These are phyloP conservation scores for Himantopus leucocephalus DNA, from an alignment of 2,113 vertebrate species.

Conservation along the genomic window DNA sequence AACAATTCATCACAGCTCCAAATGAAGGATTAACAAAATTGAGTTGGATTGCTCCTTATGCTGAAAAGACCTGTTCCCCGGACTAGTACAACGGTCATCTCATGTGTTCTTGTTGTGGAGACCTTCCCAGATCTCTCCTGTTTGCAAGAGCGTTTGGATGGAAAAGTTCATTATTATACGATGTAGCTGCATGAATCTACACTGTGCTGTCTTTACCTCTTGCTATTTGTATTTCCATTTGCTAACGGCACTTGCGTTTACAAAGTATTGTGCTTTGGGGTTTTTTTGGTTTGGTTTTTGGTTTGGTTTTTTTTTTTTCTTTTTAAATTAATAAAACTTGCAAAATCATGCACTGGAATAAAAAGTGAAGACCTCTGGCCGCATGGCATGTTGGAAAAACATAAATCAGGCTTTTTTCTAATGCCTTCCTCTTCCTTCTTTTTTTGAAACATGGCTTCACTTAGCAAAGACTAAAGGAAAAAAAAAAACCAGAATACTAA, in stretches of 20 bases:
- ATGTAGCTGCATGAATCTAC: neutral
- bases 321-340: neutral
- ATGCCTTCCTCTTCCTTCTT: neutral
- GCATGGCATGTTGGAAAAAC: neutral
- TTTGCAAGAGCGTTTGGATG: neutral
- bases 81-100: neutral
- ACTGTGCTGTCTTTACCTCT: neutral
- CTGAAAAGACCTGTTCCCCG: neutral
- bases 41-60: neutral
- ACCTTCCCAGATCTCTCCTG: neutral
- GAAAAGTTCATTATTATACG: neutral
- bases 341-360: neutral
- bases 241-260: neutral
- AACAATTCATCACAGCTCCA: neutral
- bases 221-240: neutral
- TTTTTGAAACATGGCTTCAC: neutral
- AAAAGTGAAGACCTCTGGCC: neutral
- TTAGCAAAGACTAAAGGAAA: neutral
- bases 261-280: neutral
- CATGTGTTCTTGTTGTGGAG: neutral
- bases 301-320: neutral
- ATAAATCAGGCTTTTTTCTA: neutral
- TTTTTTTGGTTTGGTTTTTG: neutral
- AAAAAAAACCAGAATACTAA: neutral
- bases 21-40: neutral